Evolutionary conservation across 1,140 invertebrate genomes (phyloP).

Genomic region (Lysiphlebus fabarum): DNA sequence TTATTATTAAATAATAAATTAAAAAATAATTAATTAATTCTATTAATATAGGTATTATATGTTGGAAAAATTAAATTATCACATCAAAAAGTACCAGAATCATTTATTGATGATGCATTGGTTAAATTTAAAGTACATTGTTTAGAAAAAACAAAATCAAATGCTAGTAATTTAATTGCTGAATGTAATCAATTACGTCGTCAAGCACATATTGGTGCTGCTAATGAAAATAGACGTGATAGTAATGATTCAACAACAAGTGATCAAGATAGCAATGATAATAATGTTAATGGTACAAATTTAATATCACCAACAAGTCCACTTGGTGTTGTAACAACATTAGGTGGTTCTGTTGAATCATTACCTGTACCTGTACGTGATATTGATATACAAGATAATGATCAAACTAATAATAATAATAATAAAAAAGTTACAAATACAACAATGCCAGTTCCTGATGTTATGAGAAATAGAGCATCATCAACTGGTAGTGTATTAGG

Average conservation of each 20-base stretch:
- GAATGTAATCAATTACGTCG: conserved; percentile 45
- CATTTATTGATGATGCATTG: conserved; percentile 86
- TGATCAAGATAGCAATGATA: conserved; percentile 46
- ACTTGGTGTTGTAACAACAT: conserved; percentile 28
- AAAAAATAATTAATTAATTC: not conserved
- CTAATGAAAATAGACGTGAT: conserved; percentile 39
- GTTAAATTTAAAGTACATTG: conserved; percentile 79
- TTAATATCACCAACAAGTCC: conserved; percentile 36
- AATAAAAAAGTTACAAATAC: conserved; percentile 30
- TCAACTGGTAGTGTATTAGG: conserved; percentile 52
- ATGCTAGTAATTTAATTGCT: conserved; percentile 42
- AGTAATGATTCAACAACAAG: conserved; percentile 51
- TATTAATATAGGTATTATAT: conserved; percentile 69
- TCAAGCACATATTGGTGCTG: conserved; percentile 34
- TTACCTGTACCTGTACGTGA: conserved; percentile 30
- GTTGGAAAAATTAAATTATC: conserved; percentile 84
- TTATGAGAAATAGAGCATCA: conserved; percentile 53
- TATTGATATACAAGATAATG: conserved; percentile 26
- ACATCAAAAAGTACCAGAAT: conserved; percentile 79
- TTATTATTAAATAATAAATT: not conserved
- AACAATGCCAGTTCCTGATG: conserved; percentile 43
- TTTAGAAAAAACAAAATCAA: conserved; percentile 63
- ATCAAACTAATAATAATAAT: conserved; percentile 5
- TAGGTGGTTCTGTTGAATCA: conserved; percentile 46
- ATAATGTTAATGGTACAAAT: conserved; percentile 31